Evolutionary conservation across 2,113 vertebrate species (phyloP), one percentile per base, ranked within the genome.

Genomic region (Tauraco erythrolophus): DNA sequence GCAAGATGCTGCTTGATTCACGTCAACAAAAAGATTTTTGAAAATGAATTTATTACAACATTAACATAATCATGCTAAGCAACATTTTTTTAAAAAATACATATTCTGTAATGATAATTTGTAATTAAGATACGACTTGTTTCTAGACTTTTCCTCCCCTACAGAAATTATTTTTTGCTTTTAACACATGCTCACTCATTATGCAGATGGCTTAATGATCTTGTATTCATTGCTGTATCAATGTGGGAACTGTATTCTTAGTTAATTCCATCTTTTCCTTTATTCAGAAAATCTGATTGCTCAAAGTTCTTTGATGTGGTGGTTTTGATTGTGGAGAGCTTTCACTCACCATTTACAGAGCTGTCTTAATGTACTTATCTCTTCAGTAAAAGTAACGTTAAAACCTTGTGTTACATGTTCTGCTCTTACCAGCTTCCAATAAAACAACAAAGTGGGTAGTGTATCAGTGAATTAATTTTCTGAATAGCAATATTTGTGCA

Each of bases 201-300:
- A 80, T 90, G 74, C 70, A 89, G 94, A 84, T 94, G 87, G 48
- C 30, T 93, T 91, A 82, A 94, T 79, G 89, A 68, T 53, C 80
- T 60, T 12, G 51, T 18, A 79, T 75, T 89, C 68, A 66, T 58
- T 64, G 53, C 53, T 84, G 1, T 74, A 31, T 76, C 79, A 61
- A 1, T 23, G 53, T 57, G 69, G 72, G 82, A 84, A 76, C 45
- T 48, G 61, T 51, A 21, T 68, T 84, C 43, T 84, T 19, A 21
- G 43, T 25, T 84, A 78, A 89, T 92, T 88, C 78, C 41, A n/a
- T 76, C 53, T 58, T 62, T 82, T 58, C 54, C 68, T 94, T 82
- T 89, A 68, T 91, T 89, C 62, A 41, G 74, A 68, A 77, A 35
- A 65, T 79, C 74, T 61, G 39, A 70, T 78, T 80, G 50, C 54